phyloP scores from a whole-genome alignment of 2,113 vertebrate genomes.

The Sciurus niger region DNA sequence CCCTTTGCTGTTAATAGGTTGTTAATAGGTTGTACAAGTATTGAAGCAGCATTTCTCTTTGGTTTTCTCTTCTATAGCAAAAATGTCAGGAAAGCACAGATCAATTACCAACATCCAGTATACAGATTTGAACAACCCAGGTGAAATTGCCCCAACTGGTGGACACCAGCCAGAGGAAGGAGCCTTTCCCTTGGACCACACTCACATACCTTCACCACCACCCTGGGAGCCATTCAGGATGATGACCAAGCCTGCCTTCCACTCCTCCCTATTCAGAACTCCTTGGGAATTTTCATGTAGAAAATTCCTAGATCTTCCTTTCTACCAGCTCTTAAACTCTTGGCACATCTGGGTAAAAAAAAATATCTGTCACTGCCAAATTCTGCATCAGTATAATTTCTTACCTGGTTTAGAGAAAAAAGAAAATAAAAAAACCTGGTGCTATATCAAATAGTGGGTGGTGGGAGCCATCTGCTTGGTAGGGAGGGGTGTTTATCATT shows the following conservation, averaged over 20 bases:
- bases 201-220: background rate
- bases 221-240: background rate
- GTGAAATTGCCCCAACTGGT: background rate
- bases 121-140: background rate
- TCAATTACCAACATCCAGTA: background rate
- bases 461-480: background rate
- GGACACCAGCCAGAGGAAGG: background rate
- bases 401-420: background rate
- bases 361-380: background rate
- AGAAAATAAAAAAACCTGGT: background rate
- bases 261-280: background rate
- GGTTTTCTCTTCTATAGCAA: background rate
- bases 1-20: background rate
- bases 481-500: background rate
- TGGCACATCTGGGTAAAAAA: background rate
- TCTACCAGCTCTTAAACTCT: background rate
- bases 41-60: background rate
- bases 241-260: background rate
- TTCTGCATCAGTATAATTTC: background rate
- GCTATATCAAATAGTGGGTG: fast-evolving
- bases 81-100: background rate
- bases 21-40: background rate
- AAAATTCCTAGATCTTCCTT: background rate
- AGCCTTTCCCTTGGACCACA: background rate
- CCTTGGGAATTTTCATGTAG: background rate